phyloP scores from a whole-genome alignment of 2,888 invertebrate species.

The Troglohyphantes excavatus region DNA sequence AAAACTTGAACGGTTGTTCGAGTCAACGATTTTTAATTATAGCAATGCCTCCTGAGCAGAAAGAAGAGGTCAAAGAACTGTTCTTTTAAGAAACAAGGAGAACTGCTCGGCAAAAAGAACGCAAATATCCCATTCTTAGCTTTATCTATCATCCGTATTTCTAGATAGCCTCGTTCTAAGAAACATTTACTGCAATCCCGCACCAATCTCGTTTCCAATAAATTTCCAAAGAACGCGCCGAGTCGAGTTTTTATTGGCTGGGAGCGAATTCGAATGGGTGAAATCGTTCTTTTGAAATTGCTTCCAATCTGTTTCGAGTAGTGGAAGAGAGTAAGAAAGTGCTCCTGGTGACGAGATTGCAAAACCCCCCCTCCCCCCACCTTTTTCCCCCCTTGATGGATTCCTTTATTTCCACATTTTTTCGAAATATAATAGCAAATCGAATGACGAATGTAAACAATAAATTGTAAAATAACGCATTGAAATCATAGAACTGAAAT shows the following conservation, averaged over 20 bases:
- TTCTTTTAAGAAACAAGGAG: too few relatives aligned
- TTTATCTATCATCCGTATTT: neutral
- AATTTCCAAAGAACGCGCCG: neutral
- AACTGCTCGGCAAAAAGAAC: too few relatives aligned
- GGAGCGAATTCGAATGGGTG: neutral
- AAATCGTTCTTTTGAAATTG: constrained; percentile 4
- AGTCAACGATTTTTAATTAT: too few relatives aligned
- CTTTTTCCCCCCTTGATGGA: too few relatives aligned
- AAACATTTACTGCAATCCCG: constrained; percentile 9
- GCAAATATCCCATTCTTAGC: too few relatives aligned
- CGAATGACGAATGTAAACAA: neutral
- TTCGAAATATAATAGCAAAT: neutral
- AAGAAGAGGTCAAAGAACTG: too few relatives aligned
- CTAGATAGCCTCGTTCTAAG: neutral
- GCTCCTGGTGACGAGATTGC: neutral
- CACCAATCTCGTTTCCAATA: constrained; percentile 3
- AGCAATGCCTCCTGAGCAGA: too few relatives aligned
- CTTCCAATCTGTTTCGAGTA: neutral
- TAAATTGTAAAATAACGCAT: neutral
- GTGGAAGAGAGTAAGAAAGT: neutral
- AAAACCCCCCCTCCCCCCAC: neutral
- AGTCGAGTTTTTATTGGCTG: neutral
- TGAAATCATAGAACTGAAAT: neutral
- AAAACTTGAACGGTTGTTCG: too few relatives aligned
- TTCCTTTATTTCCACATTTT: neutral